Conservation (phyloP, 2,113 vertebrate species). For the Oceanites oceanicus region DNA sequence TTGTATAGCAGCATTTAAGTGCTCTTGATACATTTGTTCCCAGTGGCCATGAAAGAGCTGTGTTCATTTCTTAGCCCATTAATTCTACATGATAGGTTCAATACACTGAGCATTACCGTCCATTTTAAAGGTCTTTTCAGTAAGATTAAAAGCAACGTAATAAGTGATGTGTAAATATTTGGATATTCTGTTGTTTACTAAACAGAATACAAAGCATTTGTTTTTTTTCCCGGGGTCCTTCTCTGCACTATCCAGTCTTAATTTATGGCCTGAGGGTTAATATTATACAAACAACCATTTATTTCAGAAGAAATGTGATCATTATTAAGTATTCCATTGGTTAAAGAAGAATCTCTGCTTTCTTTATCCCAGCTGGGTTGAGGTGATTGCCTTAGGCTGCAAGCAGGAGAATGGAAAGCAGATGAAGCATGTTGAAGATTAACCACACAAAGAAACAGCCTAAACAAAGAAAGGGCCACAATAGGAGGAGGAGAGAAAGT, state of each 20-base stretch:
- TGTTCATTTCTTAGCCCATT: neutral
- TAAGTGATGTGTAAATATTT: conserved; percentile 12
- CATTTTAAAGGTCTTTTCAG: neutral
- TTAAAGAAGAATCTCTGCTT: conserved; percentile 7
- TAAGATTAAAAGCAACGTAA: neutral
- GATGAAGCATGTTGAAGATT: conserved; percentile 37
- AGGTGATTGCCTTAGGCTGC: conserved; percentile 32
- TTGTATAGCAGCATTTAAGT: neutral
- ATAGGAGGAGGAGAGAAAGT: neutral
- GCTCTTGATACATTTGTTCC: neutral
- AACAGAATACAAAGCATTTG: neutral
- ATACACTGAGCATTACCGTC: neutral
- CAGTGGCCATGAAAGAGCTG: neutral
- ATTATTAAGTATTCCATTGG: neutral
- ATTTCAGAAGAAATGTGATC: conserved; percentile 15
- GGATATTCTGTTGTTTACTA: neutral
- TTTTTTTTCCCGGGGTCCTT: neutral
- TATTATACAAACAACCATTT: neutral
- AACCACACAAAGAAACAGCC: conserved; percentile 23
- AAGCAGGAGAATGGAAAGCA: conserved; percentile 38
- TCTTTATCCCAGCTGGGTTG: conserved; percentile 1
- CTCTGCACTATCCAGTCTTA: neutral
- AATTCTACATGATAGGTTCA: neutral
- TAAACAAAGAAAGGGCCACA: neutral
- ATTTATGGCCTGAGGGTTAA: neutral